phyloP scores from a whole-genome alignment of 2,888 invertebrate genomes.

The Amiota minor region DNA sequence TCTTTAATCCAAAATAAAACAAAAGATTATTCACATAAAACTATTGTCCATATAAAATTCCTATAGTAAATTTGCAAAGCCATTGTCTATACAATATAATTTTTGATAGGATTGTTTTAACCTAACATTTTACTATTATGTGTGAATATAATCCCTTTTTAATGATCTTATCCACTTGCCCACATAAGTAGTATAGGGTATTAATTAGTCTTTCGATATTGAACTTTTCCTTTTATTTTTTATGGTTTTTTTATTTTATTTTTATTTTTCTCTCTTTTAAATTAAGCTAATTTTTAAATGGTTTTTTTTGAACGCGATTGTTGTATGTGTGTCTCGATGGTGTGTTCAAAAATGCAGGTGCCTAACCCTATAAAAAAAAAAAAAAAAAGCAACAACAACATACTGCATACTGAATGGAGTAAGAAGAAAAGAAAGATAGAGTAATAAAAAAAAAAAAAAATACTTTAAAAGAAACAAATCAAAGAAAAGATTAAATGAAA shows the following conservation, averaged over 20 bases:
- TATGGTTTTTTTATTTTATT: not conserved
- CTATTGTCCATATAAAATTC: too few species aligned
- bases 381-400: conserved; percentile 30
- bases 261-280: conserved; percentile 44
- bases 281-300: conserved; percentile 50
- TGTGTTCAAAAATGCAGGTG: conserved; percentile 47
- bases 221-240: not conserved
- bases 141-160: too few species aligned
- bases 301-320: conserved; percentile 54
- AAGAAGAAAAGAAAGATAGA: conserved; percentile 24
- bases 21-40: too few species aligned
- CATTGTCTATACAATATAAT: too few species aligned
- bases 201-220: too few species aligned
- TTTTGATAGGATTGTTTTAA: too few species aligned
- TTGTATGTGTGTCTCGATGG: not conserved
- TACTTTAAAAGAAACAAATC: not conserved
- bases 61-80: too few species aligned
- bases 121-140: too few species aligned
- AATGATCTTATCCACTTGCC: too few species aligned
- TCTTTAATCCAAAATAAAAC: too few species aligned
- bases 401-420: not conserved
- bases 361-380: conserved; percentile 38
- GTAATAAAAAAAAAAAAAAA: conserved; percentile 24
- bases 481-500: conserved; percentile 31
- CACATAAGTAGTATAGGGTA: too few species aligned